Conservation (phyloP, 2,797 vertebrate genomes). For the Pogonophryne albipinna region DNA sequence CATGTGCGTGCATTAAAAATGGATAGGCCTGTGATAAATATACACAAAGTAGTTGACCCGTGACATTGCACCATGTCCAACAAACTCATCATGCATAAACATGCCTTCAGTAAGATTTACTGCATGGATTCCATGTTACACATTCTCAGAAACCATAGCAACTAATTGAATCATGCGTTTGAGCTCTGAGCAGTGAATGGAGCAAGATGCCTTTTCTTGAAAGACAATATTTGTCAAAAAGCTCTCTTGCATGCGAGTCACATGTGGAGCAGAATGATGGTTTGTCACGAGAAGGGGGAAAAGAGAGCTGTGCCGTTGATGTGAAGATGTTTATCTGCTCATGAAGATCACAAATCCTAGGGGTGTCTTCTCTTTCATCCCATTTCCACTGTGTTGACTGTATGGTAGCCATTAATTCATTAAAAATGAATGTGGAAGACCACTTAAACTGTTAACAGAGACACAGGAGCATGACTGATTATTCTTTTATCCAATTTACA, state of each 20-base stretch:
- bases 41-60: conserved; percentile 55
- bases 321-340: conserved; percentile 34
- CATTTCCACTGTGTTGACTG: conserved; percentile 17
- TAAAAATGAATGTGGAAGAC: conserved; percentile 41
- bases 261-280: conserved; percentile 59
- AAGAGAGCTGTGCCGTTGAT: conserved; percentile 30
- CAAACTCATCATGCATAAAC: conserved; percentile 72
- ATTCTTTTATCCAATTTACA: conserved; percentile 38
- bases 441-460: conserved; percentile 36
- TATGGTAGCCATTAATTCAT: conserved; percentile 15
- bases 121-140: conserved; percentile 64
- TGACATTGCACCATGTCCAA: conserved; percentile 57
- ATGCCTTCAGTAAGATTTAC: conserved; percentile 59
- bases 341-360: conserved; percentile 14
- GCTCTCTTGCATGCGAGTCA: conserved; percentile 52
- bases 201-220: conserved; percentile 61
- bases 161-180: conserved; percentile 69
- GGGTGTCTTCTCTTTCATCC: neutral
- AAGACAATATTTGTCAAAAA: conserved; percentile 61
- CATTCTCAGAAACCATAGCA: conserved; percentile 68
- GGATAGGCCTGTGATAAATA: conserved; percentile 25
- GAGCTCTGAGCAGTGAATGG: conserved; percentile 55
- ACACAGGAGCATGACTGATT: conserved; percentile 36
- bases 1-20: conserved; percentile 29
- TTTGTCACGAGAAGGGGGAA: conserved; percentile 47